Percentiles rank a stretch among this genome's conserved stretches.
phyloP scores from a whole-genome alignment of 2,113 vertebrate genomes.

The Myiozetetes cayanensis region DNA sequence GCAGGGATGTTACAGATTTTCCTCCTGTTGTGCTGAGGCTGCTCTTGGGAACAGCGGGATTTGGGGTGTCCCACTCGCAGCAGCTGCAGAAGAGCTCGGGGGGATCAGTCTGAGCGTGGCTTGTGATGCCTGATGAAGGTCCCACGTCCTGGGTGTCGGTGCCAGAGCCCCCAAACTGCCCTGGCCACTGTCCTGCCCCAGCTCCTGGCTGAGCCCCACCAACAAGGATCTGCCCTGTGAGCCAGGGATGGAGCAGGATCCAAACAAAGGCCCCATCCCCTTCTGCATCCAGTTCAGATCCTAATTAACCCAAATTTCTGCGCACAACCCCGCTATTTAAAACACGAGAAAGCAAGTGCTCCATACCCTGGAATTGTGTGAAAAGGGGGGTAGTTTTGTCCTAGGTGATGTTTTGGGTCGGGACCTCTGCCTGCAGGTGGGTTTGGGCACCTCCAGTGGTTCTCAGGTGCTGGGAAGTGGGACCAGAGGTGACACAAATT shows the following conservation, averaged over 20 bases:
- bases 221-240: rapidly evolving
- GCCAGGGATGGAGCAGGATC: neutral
- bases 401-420: neutral
- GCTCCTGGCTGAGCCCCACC: neutral
- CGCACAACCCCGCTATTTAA: no score
- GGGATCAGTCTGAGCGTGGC: rapidly evolving
- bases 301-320: neutral
- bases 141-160: no score
- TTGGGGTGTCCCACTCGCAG: neutral
- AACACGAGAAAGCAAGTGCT: neutral
- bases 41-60: neutral
- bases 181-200: neutral
- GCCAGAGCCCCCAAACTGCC: neutral
- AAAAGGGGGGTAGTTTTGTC: rapidly evolving
- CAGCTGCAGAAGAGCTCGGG: neutral
- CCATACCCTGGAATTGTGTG: neutral
- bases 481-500: neutral
- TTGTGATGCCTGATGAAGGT: neutral
- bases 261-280: neutral
- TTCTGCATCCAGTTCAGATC: no score
- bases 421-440: neutral
- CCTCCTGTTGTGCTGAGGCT: neutral
- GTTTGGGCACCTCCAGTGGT: neutral
- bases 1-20: neutral
- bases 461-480: rapidly evolving